phyloP scores from a whole-genome alignment of 2,888 invertebrate genomes.

The Odontothrips loti region DNA sequence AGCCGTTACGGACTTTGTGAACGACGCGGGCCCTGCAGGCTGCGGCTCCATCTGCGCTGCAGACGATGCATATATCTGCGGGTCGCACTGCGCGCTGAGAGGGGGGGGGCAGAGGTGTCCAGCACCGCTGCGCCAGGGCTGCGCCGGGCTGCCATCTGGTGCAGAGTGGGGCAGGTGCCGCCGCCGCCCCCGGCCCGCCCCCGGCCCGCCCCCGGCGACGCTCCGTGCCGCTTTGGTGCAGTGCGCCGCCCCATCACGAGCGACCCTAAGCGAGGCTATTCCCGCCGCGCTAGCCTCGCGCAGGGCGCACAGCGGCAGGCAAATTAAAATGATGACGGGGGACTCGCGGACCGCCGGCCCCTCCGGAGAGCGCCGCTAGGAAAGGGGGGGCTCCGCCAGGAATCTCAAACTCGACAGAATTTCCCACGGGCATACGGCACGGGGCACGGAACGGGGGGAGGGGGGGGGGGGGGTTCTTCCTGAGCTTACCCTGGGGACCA shows the following conservation, averaged over 20 bases:
- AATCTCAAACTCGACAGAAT: slow-evolving; percentile 25
- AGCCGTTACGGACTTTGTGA: too few species aligned
- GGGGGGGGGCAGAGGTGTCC: too few species aligned
- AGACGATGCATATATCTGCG: too few species aligned
- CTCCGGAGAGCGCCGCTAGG: not conserved
- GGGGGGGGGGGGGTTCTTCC: not conserved
- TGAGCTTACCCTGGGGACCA: too few species aligned
- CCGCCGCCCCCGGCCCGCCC: too few species aligned
- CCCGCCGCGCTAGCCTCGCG: not conserved
- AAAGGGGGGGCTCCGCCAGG: not conserved
- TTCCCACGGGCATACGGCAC: slow-evolving; percentile 5
- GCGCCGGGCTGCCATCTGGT: too few species aligned
- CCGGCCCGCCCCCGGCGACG: not conserved
- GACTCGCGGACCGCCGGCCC: not conserved
- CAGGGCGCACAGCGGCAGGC: not conserved
- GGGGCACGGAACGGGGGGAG: not conserved
- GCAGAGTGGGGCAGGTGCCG: too few species aligned
- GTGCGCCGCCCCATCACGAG: not conserved
- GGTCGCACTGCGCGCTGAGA: too few species aligned
- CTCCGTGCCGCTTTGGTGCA: not conserved
- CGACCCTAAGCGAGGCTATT: not conserved
- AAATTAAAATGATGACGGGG: slow-evolving; percentile 7
- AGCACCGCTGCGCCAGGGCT: too few species aligned
- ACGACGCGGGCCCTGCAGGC: too few species aligned
- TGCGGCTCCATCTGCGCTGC: too few species aligned